Evolutionary conservation across 2,113 vertebrate species (phyloP).

Genomic region (Heteronetta atricapilla): DNA sequence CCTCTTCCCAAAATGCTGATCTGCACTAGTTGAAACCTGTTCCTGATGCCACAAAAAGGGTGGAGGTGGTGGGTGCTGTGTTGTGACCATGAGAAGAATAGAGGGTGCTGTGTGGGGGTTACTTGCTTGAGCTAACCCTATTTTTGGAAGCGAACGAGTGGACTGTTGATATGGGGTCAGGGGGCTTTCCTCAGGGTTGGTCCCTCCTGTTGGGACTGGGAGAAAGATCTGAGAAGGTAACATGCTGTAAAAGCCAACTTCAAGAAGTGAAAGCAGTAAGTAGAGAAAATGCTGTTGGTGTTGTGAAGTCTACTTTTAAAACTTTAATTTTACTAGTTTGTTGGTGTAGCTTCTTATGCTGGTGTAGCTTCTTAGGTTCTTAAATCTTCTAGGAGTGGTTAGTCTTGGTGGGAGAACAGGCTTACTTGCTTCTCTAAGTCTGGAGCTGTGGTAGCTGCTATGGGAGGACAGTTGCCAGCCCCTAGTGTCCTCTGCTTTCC

Average conservation of each 20-base stretch:
- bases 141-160: not conserved
- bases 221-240: not conserved
- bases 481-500: not conserved
- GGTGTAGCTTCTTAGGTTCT: not conserved
- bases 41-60: not conserved
- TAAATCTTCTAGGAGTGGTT: no score
- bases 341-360: not conserved
- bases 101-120: accelerated
- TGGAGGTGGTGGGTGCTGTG: accelerated
- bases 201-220: not conserved
- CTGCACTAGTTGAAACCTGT: not conserved
- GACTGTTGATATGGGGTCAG: accelerated
- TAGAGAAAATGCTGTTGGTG: not conserved
- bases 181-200: not conserved
- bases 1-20: no score
- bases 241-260: not conserved
- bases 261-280: not conserved
- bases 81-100: no score
- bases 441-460: no score
- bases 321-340: not conserved
- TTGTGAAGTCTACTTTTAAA: not conserved
- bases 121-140: accelerated
- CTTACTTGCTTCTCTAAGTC: accelerated
- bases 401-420: not conserved
- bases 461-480: not conserved